Base-by-base conservation (phyloP, 1,140 invertebrate genomes). In the Aphelenchoides besseyi region DNA sequence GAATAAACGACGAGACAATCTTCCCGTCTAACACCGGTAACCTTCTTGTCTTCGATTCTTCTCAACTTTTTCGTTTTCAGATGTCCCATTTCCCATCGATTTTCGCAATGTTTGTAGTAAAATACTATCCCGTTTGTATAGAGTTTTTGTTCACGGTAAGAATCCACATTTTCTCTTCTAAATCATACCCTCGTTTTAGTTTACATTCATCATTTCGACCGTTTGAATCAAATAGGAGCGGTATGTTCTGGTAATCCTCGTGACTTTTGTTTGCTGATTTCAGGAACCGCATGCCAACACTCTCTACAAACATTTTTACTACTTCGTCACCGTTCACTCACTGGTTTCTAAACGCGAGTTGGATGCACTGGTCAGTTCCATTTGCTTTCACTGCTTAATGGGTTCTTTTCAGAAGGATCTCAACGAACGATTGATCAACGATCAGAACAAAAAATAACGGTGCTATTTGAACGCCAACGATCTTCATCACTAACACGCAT, bases 291-390 rank as follows among this genome's bases (percentile, higher is more conserved):
- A 96, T 84, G 92, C 95, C 0, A 96, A 96, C 85, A 94, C 93
- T 1, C 95, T 94, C 82, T 96, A 95, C 86, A 96, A 96, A 85
- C 94, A 96, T 85, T 96, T 94, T 85, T 96, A 94, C 82, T 96
- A 93, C 85, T 96, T 96, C 86, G 90, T 95, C 9, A 90, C 88
- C 37, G 92, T 95, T 85, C 94, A 94, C 82, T 90, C 92, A 77
- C 85, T 96, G 72, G 90, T 96, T 53, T 90, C 90, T 74, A 84
- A 88, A 28, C 93, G 93, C 84, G 93, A 96, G 85, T 85, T 96
- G 69, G 92, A 95, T 85, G 93, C 93, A 28, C 85, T 95, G 68
- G 76, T 78, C 35, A 23, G 30, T 29, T 26, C 33, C 12, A 35
- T 70, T n/a, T 73, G 18, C 18, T 70, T 69, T 18, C 9, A 66